Percentiles rank a stretch among this genome's conserved stretches.
These are phyloP conservation scores for Peromyscus attwateri DNA, from an alignment of 2,797 vertebrate species.

Conservation along the genomic window DNA sequence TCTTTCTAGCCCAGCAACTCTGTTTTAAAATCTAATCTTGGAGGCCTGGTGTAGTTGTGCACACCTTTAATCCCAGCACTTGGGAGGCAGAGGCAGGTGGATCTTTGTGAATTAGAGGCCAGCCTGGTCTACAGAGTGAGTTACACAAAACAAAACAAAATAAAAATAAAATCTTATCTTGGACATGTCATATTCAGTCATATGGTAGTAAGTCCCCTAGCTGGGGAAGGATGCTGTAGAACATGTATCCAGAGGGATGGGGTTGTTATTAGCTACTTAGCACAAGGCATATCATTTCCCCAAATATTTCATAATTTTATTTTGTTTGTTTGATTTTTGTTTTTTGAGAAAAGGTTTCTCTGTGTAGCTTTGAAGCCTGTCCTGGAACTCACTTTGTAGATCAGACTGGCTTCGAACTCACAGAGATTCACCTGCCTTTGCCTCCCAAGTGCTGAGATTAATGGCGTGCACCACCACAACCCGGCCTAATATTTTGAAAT, in stretches of 20 bases:
- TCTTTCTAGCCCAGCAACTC: neutral
- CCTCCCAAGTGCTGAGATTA: too few relatives aligned
- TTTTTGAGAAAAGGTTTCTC: too few relatives aligned
- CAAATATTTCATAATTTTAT: neutral
- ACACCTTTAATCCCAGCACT: neutral
- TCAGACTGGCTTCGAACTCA: too few relatives aligned
- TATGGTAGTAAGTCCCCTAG: neutral
- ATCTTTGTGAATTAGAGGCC: neutral
- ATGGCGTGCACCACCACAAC: fast-evolving
- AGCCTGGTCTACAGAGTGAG: neutral
- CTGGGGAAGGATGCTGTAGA: neutral
- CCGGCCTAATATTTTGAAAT: neutral
- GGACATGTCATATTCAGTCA: neutral
- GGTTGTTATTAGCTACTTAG: neutral
- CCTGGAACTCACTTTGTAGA: too few relatives aligned
- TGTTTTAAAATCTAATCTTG: neutral
- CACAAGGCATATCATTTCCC: neutral
- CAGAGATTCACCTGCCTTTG: too few relatives aligned
- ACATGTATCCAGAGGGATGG: neutral
- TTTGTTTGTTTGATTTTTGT: too few relatives aligned
- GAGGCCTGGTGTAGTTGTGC: neutral
- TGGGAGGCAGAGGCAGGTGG: neutral
- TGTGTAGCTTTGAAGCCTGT: too few relatives aligned
- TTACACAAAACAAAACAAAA: neutral
- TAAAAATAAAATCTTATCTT: neutral